phyloP scores from a whole-genome alignment of 1,140 invertebrate species.

The Dreissena polymorpha region DNA sequence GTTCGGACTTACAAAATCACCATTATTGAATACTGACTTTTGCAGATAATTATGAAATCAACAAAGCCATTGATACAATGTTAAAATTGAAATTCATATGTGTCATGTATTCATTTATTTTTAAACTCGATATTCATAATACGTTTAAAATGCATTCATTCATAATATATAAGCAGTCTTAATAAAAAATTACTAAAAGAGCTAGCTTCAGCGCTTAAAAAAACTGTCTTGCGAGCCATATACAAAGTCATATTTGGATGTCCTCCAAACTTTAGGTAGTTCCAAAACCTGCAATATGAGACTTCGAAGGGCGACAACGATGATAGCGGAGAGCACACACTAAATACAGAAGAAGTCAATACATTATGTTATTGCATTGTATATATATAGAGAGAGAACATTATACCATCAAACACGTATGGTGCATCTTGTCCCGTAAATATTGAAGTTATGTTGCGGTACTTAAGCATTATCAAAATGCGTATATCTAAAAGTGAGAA shows the following conservation, averaged over 20 bases:
- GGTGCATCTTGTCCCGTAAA: background rate
- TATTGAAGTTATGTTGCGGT: background rate
- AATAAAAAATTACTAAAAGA: no score
- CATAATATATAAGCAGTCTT: no score
- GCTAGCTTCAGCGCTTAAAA: background rate
- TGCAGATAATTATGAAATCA: background rate
- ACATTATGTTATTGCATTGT: background rate
- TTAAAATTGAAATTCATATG: background rate
- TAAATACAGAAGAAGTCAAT: slow-evolving; percentile 57
- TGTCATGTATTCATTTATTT: background rate
- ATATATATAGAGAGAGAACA: no score
- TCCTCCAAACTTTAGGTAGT: slow-evolving; percentile 75
- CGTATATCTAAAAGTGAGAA: background rate
- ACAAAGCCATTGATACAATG: background rate
- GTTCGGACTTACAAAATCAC: no score
- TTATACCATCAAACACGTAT: slow-evolving; percentile 58
- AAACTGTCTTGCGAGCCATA: slow-evolving; percentile 46
- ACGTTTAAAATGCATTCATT: no score
- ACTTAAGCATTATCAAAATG: background rate
- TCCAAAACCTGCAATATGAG: slow-evolving; percentile 80
- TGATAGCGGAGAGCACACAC: slow-evolving; percentile 79
- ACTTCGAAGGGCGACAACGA: slow-evolving; percentile 80
- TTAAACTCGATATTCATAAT: no score
- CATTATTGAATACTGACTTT: background rate
- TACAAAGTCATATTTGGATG: slow-evolving; percentile 80